Evolutionary conservation across 2,113 vertebrate species (phyloP), one percentile per base, ranked within the genome.

Genomic region (Entelurus aequoreus): DNA sequence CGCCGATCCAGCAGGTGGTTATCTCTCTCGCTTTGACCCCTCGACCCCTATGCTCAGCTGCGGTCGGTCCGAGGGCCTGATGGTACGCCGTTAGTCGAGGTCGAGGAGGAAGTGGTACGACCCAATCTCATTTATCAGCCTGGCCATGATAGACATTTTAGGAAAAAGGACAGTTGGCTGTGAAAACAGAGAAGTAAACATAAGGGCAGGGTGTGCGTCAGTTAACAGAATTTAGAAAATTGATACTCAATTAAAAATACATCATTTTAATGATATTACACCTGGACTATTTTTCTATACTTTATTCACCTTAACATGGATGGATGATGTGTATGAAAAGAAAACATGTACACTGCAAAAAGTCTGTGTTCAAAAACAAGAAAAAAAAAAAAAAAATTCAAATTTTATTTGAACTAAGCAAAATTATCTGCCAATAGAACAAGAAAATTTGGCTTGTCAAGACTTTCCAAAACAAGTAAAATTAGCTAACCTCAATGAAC

Each of bases 1-100:
- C 63, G 68, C 72, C 40, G 62, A 70, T 76, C 69, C 62, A 73
- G 73, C 85, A 87, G 85, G 83, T 88, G 87, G 71, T 85, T 87
- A 88, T 88, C 83, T 82, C 67, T 69, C 73, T 52, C 12, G 64
- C 55, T 62, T 51, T 77, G 83, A 88, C 82, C 85, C 42, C 36
- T 13, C 79, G 80, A 86, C 80, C 79, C 47, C 4, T 51, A 54
- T 12, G 53, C 63, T 77, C 66, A 74, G 77, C 74, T 76, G 68
- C 63, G 79, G 70, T 55, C 57, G 59, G 62, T 73, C 74, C 60
- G 42, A 9, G 16, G 28, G 51, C 48, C 74, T 76, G 74, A 81
- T 76, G 81, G 62, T 48, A 65, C 50, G 51, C 68, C 72, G 83
- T 88, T 71, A 73, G 78, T 87, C 84, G 83, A 68, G 65, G 50